phyloP scores from a whole-genome alignment of 1,140 invertebrate genomes.

The Mesaphorura yosii region DNA sequence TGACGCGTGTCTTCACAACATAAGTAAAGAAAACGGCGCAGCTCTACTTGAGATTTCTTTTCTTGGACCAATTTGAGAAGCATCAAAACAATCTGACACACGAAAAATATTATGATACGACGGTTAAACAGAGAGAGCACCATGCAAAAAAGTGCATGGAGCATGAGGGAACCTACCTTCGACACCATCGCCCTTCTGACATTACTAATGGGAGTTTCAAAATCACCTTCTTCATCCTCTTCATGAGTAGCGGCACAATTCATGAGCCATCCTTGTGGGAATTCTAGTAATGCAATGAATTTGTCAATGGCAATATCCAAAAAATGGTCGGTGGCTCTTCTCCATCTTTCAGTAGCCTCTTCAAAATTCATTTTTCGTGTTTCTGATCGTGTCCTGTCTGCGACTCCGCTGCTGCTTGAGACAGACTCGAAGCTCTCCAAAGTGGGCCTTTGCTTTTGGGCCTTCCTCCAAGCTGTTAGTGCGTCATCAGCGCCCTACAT shows the following conservation, averaged over 20 bases:
- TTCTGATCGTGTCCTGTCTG: slow-evolving; percentile 19
- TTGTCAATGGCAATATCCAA: slow-evolving; percentile 13
- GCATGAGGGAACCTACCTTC: no score
- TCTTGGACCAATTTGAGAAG: slow-evolving; percentile 19
- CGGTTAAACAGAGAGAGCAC: no score
- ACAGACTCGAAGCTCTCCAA: neutral
- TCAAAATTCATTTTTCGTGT: slow-evolving; percentile 15
- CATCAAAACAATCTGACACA: slow-evolving; percentile 17
- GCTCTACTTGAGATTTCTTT: slow-evolving; percentile 6
- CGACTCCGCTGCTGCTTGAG: neutral
- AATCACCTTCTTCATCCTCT: slow-evolving; percentile 5
- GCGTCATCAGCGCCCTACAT: slow-evolving; percentile 19
- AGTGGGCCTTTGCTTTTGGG: slow-evolving; percentile 11
- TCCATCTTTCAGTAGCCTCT: slow-evolving; percentile 12
- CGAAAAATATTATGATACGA: neutral
- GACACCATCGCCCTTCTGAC: no score
- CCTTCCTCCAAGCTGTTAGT: slow-evolving; percentile 12
- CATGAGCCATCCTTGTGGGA: slow-evolving; percentile 21
- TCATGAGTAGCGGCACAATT: slow-evolving; percentile 14
- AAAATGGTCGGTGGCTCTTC: slow-evolving; percentile 4
- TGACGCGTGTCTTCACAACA: slow-evolving; percentile 11
- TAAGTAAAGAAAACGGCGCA: slow-evolving; percentile 11
- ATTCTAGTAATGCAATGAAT: slow-evolving; percentile 16
- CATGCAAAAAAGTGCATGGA: no score
- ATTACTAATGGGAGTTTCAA: slow-evolving; percentile 12